Evolutionary conservation across 2,113 vertebrate genomes (phyloP), one percentile per base, ranked within the genome.

Genomic region (Sphyrna mokarran): DNA sequence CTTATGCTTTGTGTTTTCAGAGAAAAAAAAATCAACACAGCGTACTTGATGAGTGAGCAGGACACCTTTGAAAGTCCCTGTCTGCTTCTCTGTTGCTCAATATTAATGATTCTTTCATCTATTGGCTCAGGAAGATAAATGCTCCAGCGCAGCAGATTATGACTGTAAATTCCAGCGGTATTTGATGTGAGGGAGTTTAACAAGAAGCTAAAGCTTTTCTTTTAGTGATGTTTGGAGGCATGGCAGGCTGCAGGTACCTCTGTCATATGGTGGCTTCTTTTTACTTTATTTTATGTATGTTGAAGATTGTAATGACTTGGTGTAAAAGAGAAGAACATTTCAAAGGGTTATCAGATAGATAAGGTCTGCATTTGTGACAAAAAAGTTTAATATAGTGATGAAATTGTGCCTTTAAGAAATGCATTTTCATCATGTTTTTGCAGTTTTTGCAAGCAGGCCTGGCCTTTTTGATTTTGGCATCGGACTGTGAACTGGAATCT

Each of bases 31-130:
- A 98, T 98, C 98, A 98, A 98, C 98, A 98, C 97, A 97, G 97
- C 98, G 97, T 97, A 97, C 97, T 98, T 98, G 97, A 98, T 98
- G 98, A 98, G 98, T 98, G 98, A 97, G 97, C 97, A 97, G 97
- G 97, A 99, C 98, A 99, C 99, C 70, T 95, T 95, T 98, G 98
- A 98, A 99, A 99, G 97, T 98, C 98, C 98, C 97, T 98, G 87
- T 61, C 87, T 90, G 54, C 33, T 98, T 98, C 98, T 98, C 99
- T 99, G 98, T 99, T 99, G 98, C 16, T 18, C 66, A 68, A 3
- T 98, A 98, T 98, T 98, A 98, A 98, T 97, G 98, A 98, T 99
- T 72, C 93, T 95, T 99, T 99, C 98, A 99, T 99, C 98, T 98
- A 97, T 98, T 97, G 98, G 93, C 93, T 95, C 29, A 95, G 70